phyloP scores from a whole-genome alignment of 2,113 vertebrate species.

The Pituophis catenifer region DNA sequence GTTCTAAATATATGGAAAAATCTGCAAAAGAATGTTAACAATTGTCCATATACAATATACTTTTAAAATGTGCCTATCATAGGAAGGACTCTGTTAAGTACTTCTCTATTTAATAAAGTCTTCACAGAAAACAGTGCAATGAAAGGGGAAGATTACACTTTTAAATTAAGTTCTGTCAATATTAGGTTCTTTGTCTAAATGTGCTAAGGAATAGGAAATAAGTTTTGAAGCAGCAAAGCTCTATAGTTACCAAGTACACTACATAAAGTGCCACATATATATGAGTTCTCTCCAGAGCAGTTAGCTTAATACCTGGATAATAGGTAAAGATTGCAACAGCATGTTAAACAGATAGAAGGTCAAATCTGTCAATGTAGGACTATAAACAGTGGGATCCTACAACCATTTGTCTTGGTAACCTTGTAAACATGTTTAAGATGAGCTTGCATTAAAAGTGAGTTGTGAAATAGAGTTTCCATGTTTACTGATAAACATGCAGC shows the following conservation, averaged over 20 bases:
- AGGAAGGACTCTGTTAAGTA: neutral
- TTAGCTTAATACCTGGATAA: neutral
- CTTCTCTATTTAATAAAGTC: neutral
- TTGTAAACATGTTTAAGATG: neutral
- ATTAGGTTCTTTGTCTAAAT: neutral
- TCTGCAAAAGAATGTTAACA: neutral
- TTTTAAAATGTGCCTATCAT: neutral
- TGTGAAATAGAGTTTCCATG: neutral
- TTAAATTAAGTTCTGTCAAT: neutral
- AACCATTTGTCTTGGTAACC: neutral
- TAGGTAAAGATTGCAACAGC: neutral
- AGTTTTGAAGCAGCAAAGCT: neutral
- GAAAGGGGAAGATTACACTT: neutral
- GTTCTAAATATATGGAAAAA: neutral
- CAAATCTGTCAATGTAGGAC: neutral
- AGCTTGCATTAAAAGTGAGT: neutral
- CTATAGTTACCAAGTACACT: neutral
- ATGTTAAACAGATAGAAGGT: neutral
- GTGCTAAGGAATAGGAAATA: neutral
- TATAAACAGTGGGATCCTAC: neutral
- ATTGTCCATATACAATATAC: neutral
- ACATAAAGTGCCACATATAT: neutral
- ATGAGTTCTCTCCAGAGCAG: neutral
- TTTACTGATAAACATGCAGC: neutral
- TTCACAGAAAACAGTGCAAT: neutral